phyloP scores from a whole-genome alignment of 2,888 invertebrate genomes.

The Nipponacmea schrenckii region DNA sequence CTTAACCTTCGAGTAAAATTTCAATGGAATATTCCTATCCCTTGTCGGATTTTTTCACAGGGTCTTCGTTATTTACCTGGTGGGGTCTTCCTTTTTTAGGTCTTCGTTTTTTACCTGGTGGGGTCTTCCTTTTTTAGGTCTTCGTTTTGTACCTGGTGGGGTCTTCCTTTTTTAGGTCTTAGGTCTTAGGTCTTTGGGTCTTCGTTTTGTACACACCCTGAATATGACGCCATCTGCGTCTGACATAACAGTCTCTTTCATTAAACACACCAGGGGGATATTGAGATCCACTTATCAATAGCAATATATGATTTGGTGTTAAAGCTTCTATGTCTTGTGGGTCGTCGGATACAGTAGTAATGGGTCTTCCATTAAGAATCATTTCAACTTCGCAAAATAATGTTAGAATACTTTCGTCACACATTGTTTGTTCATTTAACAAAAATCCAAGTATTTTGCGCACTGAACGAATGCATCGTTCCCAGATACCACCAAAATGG shows the following conservation, averaged over 20 bases:
- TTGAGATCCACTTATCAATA: conserved; percentile 5
- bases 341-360: conserved; percentile 18
- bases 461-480: conserved; percentile 29
- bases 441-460: conserved; percentile 20
- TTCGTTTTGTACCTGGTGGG: too few relatives aligned
- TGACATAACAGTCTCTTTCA: conserved; percentile 25
- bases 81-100: too few relatives aligned
- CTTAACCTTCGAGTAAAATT: too few relatives aligned
- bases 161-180: too few relatives aligned
- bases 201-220: too few relatives aligned
- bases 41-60: too few relatives aligned
- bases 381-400: conserved; percentile 28
- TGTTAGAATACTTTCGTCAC: conserved; percentile 25
- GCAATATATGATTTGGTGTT: conserved; percentile 29
- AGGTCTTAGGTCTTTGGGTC: too few relatives aligned
- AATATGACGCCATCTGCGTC: conserved; percentile 31
- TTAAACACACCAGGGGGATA: conserved; percentile 25
- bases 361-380: conserved; percentile 28
- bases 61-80: too few relatives aligned
- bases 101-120: too few relatives aligned
- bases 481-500: conserved; percentile 34
- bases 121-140: too few relatives aligned
- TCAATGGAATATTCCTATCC: too few relatives aligned
- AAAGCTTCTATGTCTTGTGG: conserved; percentile 21
- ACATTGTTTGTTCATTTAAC: conserved; percentile 16